Percentiles rank a stretch among this genome's conserved stretches.
phyloP scores from a whole-genome alignment of 2,797 vertebrate genomes.

The Chrosomus eos region DNA sequence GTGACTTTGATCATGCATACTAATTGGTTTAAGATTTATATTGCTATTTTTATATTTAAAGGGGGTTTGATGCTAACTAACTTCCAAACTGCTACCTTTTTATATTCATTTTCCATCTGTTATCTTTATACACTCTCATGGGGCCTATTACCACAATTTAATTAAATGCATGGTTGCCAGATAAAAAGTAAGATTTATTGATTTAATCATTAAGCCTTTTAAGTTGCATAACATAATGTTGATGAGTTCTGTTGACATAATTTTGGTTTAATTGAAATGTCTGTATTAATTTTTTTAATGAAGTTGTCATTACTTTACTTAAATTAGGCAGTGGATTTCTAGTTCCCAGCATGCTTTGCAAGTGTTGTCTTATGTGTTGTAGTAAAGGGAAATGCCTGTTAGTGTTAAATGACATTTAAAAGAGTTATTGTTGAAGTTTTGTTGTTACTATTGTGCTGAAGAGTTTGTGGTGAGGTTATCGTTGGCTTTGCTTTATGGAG shows the following conservation, averaged over 20 bases:
- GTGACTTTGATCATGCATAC: background rate
- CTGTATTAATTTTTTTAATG: no score
- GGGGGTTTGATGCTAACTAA: background rate
- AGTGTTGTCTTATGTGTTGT: no score
- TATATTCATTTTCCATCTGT: background rate
- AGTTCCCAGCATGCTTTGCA: no score
- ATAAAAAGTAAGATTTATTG: background rate
- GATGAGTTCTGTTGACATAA: background rate
- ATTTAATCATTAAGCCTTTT: background rate
- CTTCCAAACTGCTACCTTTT: background rate
- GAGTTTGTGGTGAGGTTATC: no score
- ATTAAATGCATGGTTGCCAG: background rate
- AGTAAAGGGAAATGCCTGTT: no score
- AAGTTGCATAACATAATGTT: background rate
- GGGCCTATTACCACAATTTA: background rate
- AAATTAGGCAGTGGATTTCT: no score
- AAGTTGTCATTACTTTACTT: no score
- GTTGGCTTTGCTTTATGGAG: no score
- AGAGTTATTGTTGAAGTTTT: no score
- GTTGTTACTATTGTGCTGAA: no score
- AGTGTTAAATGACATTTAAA: no score
- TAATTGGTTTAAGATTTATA: background rate
- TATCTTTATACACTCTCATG: background rate
- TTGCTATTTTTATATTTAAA: no score
- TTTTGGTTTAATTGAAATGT: background rate